phyloP scores from a whole-genome alignment of 1,140 invertebrate species.

The Sinonovacula constricta region DNA sequence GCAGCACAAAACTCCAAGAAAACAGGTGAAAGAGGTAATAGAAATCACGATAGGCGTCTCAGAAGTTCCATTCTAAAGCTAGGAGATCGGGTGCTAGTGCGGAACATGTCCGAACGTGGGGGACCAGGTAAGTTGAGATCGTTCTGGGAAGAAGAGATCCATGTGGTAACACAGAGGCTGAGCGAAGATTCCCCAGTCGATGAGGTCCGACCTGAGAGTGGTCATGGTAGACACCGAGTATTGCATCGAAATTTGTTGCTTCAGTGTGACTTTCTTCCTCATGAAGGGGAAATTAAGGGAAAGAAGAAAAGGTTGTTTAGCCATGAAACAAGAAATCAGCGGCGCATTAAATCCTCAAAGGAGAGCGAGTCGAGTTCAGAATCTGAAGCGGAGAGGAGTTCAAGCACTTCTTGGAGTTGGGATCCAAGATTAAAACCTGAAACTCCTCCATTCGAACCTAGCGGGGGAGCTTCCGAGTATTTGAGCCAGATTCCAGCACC shows the following conservation, averaged over 20 bases:
- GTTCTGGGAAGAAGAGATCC: slow-evolving; percentile 47
- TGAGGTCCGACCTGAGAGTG: slow-evolving; percentile 31
- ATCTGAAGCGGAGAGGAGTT: background rate
- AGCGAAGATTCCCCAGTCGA: slow-evolving; percentile 52
- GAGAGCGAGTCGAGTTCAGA: background rate
- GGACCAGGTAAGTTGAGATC: slow-evolving; percentile 55
- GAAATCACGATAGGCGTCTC: slow-evolving; percentile 27
- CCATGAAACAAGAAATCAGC: background rate
- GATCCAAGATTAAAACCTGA: background rate
- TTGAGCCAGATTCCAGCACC: background rate
- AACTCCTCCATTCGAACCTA: background rate
- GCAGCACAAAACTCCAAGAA: slow-evolving; percentile 5
- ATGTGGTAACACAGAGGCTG: slow-evolving; percentile 34
- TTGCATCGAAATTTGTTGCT: slow-evolving; percentile 50
- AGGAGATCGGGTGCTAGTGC: slow-evolving; percentile 57
- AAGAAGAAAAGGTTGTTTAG: slow-evolving; percentile 2
- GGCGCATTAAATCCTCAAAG: background rate
- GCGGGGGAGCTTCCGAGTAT: background rate
- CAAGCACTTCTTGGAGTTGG: background rate
- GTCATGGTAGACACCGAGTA: slow-evolving; percentile 5
- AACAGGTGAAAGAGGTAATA: background rate
- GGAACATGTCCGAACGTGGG: slow-evolving; percentile 51
- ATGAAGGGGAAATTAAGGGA: background rate
- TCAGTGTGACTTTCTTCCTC: slow-evolving; percentile 32
- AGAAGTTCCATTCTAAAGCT: slow-evolving; percentile 20